These are phyloP conservation scores for Chrysomela aeneicollis DNA, from an alignment of 2,888 invertebrate genomes.

Conservation along the genomic window DNA sequence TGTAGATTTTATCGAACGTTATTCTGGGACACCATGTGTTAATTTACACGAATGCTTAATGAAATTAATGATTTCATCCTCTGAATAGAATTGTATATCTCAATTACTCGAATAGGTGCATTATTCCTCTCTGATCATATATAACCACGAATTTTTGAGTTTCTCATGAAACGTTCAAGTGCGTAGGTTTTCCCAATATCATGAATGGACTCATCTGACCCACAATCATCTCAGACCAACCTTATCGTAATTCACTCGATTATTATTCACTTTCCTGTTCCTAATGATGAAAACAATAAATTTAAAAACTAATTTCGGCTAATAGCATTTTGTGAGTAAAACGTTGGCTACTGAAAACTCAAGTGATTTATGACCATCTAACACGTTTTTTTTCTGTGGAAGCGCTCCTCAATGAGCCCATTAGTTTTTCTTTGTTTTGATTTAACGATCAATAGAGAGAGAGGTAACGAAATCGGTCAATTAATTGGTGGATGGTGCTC, in stretches of 20 bases:
- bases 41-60: too few relatives aligned
- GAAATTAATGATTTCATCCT: too few relatives aligned
- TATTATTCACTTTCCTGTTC: slow-evolving; percentile 10
- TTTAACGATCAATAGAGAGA: slow-evolving; percentile 22
- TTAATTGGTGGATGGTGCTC: slow-evolving; percentile 36
- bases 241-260: background rate
- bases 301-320: slow-evolving; percentile 35
- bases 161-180: background rate
- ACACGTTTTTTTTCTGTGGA: slow-evolving; percentile 19
- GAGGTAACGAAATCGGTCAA: slow-evolving; percentile 36
- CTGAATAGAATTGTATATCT: too few relatives aligned
- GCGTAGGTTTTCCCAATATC: background rate
- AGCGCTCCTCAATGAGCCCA: slow-evolving; percentile 13
- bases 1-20: too few relatives aligned
- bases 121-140: too few relatives aligned
- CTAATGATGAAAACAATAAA: slow-evolving; percentile 32
- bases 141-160: too few relatives aligned
- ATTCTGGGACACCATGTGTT: too few relatives aligned
- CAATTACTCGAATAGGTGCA: too few relatives aligned
- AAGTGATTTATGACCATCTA: slow-evolving; percentile 26
- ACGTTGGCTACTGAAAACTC: slow-evolving; percentile 37
- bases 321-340: slow-evolving; percentile 32
- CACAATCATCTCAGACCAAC: background rate
- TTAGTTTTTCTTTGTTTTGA: slow-evolving; percentile 25
- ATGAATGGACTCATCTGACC: background rate